phyloP scores from a whole-genome alignment of 2,888 invertebrate genomes.

The Polymixis lichenea region DNA sequence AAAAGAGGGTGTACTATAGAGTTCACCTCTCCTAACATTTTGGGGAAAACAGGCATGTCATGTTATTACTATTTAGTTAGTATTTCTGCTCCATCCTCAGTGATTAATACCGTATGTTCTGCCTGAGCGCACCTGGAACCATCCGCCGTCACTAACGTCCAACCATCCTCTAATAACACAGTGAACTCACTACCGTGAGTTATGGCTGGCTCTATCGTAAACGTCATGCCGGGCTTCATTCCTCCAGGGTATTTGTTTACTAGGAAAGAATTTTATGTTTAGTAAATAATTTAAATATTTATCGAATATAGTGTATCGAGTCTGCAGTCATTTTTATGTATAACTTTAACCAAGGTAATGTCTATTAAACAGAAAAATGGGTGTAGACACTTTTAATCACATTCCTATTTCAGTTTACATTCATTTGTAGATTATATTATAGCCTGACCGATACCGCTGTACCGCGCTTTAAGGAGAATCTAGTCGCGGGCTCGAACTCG shows the following conservation, averaged over 20 bases:
- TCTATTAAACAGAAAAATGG: not conserved
- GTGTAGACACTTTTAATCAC: not conserved
- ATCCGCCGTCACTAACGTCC: slow-evolving; percentile 97
- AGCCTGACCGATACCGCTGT: too few species aligned
- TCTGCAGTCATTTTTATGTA: not conserved
- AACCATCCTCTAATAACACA: slow-evolving; percentile 95
- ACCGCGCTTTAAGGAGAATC: too few species aligned
- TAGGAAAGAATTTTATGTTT: slow-evolving; percentile 69
- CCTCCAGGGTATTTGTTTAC: slow-evolving; percentile 92
- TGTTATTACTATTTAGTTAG: slow-evolving; percentile 90
- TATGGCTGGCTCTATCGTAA: slow-evolving; percentile 98
- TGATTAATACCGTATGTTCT: slow-evolving; percentile 97
- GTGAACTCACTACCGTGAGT: slow-evolving; percentile 93
- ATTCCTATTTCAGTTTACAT: too few species aligned
- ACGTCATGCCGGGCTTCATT: slow-evolving; percentile 97
- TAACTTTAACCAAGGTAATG: not conserved
- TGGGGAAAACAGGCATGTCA: not conserved
- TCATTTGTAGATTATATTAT: too few species aligned
- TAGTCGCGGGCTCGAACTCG: too few species aligned
- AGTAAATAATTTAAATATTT: not conserved
- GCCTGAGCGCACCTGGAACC: slow-evolving; percentile 96
- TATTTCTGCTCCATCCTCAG: slow-evolving; percentile 94
- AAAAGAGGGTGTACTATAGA: not conserved
- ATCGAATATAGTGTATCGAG: not conserved
- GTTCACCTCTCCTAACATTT: too few species aligned